Percentiles rank a stretch among this genome's conserved stretches.
Evolutionary conservation across 2,797 vertebrate species (phyloP).

Genomic region (Periophthalmus magnuspinnatus): DNA sequence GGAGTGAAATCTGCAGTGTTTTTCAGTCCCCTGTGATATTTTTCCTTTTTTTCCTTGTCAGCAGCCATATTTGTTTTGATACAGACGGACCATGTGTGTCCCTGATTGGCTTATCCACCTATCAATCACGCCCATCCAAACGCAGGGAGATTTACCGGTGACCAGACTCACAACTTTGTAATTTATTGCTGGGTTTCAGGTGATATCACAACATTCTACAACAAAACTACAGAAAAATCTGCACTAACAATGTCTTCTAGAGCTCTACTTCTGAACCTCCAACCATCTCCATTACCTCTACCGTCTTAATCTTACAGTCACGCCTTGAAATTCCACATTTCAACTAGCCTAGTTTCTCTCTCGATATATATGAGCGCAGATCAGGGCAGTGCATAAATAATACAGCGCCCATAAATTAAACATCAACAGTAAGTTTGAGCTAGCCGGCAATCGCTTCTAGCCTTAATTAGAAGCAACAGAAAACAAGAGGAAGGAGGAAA

Average conservation of each 20-base stretch:
- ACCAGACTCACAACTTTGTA: too few relatives aligned
- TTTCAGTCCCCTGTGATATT: too few relatives aligned
- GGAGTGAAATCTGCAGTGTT: too few relatives aligned
- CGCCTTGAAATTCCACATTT: slow-evolving; percentile 23
- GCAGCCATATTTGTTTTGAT: too few relatives aligned
- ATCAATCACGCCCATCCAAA: too few relatives aligned
- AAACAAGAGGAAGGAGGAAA: slow-evolving; percentile 41
- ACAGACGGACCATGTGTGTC: too few relatives aligned
- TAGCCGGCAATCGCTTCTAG: slow-evolving; percentile 58
- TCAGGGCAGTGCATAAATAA: slow-evolving; percentile 72
- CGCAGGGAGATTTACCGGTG: too few relatives aligned
- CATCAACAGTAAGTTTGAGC: slow-evolving; percentile 61
- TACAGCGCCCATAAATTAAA: slow-evolving; percentile 73
- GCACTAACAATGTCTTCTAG: neutral
- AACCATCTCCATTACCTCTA: slow-evolving; percentile 11
- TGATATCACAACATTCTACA: too few relatives aligned
- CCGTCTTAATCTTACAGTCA: slow-evolving; percentile 7
- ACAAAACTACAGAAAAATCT: too few relatives aligned
- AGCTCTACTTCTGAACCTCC: neutral
- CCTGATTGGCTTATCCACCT: too few relatives aligned
- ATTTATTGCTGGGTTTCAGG: too few relatives aligned
- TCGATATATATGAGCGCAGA: slow-evolving; percentile 47
- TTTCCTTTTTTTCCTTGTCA: too few relatives aligned
- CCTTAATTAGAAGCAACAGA: slow-evolving; percentile 68
- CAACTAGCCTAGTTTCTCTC: slow-evolving; percentile 32